Conservation (phyloP, 2,888 invertebrate species). For the Apotomis turbidana region DNA sequence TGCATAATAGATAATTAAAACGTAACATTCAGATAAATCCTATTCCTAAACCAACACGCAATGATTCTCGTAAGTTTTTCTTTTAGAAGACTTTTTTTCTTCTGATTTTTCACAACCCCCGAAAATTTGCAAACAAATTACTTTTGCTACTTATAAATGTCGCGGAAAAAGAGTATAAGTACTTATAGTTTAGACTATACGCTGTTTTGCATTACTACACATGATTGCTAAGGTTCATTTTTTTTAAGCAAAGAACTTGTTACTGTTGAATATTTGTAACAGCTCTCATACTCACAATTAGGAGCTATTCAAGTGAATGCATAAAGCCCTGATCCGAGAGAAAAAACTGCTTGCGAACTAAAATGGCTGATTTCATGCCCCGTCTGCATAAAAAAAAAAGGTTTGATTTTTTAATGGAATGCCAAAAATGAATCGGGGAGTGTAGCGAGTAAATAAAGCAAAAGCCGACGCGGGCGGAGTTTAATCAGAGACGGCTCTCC, state of each 20-base stretch:
- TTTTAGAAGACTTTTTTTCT: no score
- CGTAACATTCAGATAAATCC: neutral
- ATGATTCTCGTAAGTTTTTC: no score
- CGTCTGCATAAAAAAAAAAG: neutral
- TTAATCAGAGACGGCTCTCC: slow-evolving; percentile 72
- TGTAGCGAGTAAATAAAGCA: slow-evolving; percentile 33
- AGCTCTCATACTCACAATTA: slow-evolving; percentile 10
- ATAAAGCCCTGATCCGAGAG: slow-evolving; percentile 9
- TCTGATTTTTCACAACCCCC: no score
- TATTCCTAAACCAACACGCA: neutral
- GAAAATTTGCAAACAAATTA: no score
- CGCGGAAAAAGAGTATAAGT: no score
- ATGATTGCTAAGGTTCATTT: neutral
- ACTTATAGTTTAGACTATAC: no score
- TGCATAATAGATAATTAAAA: slow-evolving; percentile 16
- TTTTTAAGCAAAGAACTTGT: neutral
- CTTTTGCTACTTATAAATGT: no score
- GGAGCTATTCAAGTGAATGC: slow-evolving; percentile 18
- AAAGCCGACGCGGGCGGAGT: slow-evolving; percentile 55
- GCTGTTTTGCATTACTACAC: no score
- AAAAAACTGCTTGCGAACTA: slow-evolving; percentile 49
- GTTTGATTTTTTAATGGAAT: slow-evolving; percentile 19
- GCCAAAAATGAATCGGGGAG: slow-evolving; percentile 28
- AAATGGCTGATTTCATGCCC: slow-evolving; percentile 54
- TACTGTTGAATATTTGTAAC: neutral